phyloP scores from a whole-genome alignment of 1,140 invertebrate species.

The Drosophila serrata region DNA sequence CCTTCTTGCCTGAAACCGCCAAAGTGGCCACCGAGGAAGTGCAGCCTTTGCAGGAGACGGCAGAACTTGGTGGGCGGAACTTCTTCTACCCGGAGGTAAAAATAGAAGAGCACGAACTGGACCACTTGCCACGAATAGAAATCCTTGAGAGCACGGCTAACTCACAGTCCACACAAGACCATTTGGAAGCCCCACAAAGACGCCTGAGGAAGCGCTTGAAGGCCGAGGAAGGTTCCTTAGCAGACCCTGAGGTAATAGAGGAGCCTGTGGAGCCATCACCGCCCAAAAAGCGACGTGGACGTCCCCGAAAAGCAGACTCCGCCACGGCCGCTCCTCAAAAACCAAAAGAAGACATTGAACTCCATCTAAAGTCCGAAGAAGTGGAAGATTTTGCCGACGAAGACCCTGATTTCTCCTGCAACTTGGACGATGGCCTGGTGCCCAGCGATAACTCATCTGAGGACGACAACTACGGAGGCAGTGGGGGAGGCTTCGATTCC shows the following conservation, averaged over 20 bases:
- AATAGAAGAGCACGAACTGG: conserved; percentile 78
- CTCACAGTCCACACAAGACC: conserved; percentile 20
- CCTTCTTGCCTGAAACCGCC: conserved; percentile 14
- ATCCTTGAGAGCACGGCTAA: conserved; percentile 59
- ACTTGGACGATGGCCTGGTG: conserved; percentile 34
- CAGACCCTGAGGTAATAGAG: background rate
- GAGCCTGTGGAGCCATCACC: background rate
- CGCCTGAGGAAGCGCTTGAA: conserved; percentile 56
- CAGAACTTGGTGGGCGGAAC: conserved; percentile 33
- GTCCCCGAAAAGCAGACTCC: conserved; percentile 55
- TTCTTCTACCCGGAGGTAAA: conserved; percentile 78
- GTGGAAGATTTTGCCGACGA: conserved; percentile 50
- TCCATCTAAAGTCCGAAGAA: conserved; percentile 54
- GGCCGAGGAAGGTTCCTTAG: conserved; percentile 40
- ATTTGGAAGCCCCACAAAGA: conserved; percentile 18
- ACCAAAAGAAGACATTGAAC: conserved; percentile 7
- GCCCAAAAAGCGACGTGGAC: conserved; percentile 58
- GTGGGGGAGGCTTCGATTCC: conserved; percentile 45
- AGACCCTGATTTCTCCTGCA: conserved; percentile 46
- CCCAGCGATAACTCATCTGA: conserved; percentile 53
- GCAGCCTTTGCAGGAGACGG: conserved; percentile 1
- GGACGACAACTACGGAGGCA: conserved; percentile 42
- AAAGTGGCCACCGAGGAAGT: conserved; percentile 18
- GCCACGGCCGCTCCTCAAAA: conserved; percentile 16
- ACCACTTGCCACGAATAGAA: conserved; percentile 77